A percentile compares a stretch with the other conserved stretches of the same genome.
Evolutionary conservation across 2,888 invertebrate species (phyloP).

Genomic region (Sclerodermus sp.): DNA sequence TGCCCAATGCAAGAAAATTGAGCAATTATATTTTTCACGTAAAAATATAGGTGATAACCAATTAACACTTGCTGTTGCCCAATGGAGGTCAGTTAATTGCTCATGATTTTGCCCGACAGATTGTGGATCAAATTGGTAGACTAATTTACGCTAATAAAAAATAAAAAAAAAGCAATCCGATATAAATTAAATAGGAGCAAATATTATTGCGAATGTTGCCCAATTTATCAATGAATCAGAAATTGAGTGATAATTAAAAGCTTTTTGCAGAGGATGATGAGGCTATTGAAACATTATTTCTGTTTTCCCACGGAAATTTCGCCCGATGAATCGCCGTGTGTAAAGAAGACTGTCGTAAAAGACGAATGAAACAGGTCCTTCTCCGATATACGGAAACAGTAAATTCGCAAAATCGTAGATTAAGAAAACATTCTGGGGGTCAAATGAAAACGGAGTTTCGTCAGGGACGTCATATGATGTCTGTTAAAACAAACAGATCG

Average conservation of each 20-base stretch:
- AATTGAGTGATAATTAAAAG: too few species aligned
- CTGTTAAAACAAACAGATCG: slow-evolving; percentile 55
- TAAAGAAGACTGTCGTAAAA: too few species aligned
- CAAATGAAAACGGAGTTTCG: slow-evolving; percentile 51
- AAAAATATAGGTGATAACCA: slow-evolving; percentile 43
- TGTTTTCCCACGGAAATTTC: too few species aligned
- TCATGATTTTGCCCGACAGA: slow-evolving; percentile 63
- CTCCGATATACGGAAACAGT: slow-evolving; percentile 61
- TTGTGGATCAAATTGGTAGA: slow-evolving; percentile 55
- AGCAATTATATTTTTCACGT: slow-evolving; percentile 49
- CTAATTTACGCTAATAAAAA: too few species aligned
- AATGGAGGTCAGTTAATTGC: slow-evolving; percentile 67
- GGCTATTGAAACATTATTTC: too few species aligned
- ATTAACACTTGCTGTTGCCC: slow-evolving; percentile 59
- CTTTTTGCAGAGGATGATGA: too few species aligned
- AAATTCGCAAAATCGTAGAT: slow-evolving; percentile 50
- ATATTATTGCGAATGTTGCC: too few species aligned
- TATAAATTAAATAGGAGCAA: too few species aligned
- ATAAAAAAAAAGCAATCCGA: too few species aligned
- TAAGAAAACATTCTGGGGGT: slow-evolving; percentile 59
- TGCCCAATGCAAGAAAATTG: slow-evolving; percentile 51
- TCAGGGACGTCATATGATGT: slow-evolving; percentile 58
- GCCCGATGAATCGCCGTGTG: too few species aligned
- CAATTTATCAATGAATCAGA: too few species aligned
- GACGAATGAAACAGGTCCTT: slow-evolving; percentile 41